Percentiles rank a stretch among this genome's conserved stretches.
Evolutionary conservation across 2,797 vertebrate species (phyloP).

Genomic region (Aythya fuligula): DNA sequence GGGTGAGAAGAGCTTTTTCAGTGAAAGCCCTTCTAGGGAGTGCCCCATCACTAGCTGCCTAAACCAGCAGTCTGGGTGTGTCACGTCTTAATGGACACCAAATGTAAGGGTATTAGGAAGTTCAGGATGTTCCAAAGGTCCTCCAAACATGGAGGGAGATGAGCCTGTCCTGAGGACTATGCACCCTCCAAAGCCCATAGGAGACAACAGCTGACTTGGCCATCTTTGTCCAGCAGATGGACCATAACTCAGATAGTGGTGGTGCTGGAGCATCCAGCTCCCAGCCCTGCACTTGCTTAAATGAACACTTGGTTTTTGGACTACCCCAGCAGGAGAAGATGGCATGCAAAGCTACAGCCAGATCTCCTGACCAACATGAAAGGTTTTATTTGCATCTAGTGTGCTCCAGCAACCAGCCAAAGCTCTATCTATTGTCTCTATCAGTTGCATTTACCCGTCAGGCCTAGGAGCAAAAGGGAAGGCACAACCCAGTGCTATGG

Average conservation of each 20-base stretch:
- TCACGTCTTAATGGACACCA: neutral
- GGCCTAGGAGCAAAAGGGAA: neutral
- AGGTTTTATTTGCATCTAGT: neutral
- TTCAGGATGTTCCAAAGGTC: neutral
- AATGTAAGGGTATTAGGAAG: neutral
- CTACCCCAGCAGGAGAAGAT: neutral
- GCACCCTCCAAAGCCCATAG: neutral
- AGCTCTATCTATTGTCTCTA: neutral
- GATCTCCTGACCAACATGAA: neutral
- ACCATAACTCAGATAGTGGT: neutral
- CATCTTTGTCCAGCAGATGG: neutral
- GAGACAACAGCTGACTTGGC: neutral
- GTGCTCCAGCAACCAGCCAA: neutral
- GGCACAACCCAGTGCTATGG: neutral
- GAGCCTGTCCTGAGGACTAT: neutral
- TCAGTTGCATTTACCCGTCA: neutral
- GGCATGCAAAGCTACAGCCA: neutral
- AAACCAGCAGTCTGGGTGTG: rapidly evolving
- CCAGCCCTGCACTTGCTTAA: neutral
- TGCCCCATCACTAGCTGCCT: neutral
- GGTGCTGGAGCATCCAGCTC: neutral
- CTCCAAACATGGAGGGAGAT: rapidly evolving
- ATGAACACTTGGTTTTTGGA: neutral
- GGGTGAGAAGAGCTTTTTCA: neutral
- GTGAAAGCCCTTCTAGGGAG: neutral